Evolutionary conservation across 2,113 vertebrate species (phyloP).

Genomic region (Argyrosomus japonicus): DNA sequence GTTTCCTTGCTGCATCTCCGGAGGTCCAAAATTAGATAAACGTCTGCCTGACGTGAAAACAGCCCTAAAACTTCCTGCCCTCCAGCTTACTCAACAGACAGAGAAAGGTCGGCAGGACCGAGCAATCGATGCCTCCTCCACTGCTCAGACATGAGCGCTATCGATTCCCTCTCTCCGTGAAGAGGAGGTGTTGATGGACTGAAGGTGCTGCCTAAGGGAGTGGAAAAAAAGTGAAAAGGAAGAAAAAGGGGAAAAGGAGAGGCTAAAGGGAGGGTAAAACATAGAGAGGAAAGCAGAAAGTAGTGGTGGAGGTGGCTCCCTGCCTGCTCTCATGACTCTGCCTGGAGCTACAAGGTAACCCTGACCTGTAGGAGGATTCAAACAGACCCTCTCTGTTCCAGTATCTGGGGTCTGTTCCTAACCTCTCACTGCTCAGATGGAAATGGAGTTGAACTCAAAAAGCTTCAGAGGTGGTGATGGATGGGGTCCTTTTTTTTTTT

Average conservation of each 20-base stretch:
- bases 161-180: constrained; percentile 50
- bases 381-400: constrained; percentile 2
- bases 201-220: constrained; percentile 57
- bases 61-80: constrained; percentile 26
- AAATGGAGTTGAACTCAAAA: constrained; percentile 12
- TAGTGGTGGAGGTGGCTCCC: not conserved
- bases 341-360: not conserved
- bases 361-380: constrained; percentile 24
- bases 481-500: not conserved
- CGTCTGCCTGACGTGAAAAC: constrained; percentile 21
- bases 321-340: constrained; percentile 5
- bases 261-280: constrained; percentile 3
- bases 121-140: constrained; percentile 51
- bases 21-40: constrained; percentile 50
- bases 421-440: constrained; percentile 2
- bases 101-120: constrained; percentile 32
- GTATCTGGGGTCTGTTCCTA: constrained; percentile 1
- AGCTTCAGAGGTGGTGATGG: constrained; percentile 1
- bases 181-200: constrained; percentile 58
- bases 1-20: constrained; percentile 10
- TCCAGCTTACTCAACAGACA: constrained; percentile 37
- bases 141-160: constrained; percentile 42
- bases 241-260: constrained; percentile 6
- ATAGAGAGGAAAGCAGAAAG: constrained; percentile 10
- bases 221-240: constrained; percentile 38